These are phyloP conservation scores for Daphoenositta chrysoptera DNA, from an alignment of 2,113 vertebrate genomes.

Conservation along the genomic window DNA sequence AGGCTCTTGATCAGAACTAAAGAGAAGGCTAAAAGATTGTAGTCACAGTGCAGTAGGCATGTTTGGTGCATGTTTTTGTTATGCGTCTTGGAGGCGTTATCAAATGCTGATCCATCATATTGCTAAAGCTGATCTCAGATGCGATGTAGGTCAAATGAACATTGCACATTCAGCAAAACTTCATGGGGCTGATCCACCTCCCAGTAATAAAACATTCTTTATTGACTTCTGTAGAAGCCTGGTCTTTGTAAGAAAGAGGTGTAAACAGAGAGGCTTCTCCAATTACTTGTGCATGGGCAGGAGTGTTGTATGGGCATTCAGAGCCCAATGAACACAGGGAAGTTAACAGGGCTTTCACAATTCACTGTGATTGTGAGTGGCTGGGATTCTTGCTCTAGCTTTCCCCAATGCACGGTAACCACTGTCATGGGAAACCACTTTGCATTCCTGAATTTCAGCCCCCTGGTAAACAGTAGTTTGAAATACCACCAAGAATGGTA, in stretches of 20 bases:
- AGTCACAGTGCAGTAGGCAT: neutral
- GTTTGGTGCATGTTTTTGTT: neutral
- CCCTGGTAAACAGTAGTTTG: neutral
- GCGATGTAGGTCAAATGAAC: neutral
- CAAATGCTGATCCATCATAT: neutral
- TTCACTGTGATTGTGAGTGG: neutral
- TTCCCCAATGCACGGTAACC: neutral
- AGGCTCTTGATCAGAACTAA: neutral
- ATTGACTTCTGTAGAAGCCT: neutral
- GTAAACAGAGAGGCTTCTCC: neutral
- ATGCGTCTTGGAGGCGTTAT: neutral
- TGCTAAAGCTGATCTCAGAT: neutral
- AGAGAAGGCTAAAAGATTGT: neutral
- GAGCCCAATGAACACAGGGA: neutral
- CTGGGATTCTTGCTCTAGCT: neutral
- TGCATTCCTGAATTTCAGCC: neutral
- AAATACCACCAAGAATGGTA: neutral
- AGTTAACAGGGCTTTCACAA: neutral
- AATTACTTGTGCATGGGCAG: neutral
- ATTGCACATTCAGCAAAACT: neutral
- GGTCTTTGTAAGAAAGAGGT: neutral
- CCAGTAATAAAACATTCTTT: neutral
- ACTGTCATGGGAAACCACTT: neutral
- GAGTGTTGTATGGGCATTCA: neutral
- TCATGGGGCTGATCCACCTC: neutral